Evolutionary conservation across 1,140 invertebrate species (phyloP).

Genomic region (Ephestia elutella): DNA sequence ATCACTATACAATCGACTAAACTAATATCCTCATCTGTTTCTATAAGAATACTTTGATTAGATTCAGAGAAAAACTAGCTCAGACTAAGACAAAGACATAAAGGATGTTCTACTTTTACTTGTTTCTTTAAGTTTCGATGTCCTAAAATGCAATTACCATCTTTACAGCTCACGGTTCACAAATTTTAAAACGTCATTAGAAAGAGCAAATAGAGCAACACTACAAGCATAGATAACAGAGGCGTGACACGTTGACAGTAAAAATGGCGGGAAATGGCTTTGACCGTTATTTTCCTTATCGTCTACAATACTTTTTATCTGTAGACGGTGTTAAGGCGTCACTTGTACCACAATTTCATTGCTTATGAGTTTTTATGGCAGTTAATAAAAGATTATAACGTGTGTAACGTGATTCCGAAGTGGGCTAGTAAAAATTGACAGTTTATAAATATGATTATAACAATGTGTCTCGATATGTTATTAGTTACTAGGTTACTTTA

Average conservation of each 20-base stretch:
- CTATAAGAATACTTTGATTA: no score
- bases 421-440: not conserved
- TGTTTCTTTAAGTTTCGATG: no score
- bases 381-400: not conserved
- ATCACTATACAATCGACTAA: no score
- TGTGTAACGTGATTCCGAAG: not conserved
- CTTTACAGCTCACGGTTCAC: conserved; percentile 16
- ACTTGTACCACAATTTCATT: conserved; percentile 28
- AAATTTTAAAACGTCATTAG: conserved; percentile 13
- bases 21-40: no score
- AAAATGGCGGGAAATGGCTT: conserved; percentile 35
- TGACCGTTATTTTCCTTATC: conserved; percentile 54
- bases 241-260: conserved; percentile 16
- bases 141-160: conserved; percentile 1
- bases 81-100: no score
- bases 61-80: no score
- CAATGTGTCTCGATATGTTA: no score
- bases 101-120: no score
- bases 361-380: conserved; percentile 8
- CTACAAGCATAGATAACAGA: conserved; percentile 18
- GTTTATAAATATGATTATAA: not conserved
- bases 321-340: conserved; percentile 29
- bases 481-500: no score
- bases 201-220: conserved; percentile 19
- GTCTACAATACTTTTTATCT: conserved; percentile 34